These are phyloP conservation scores for Centruroides vittatus DNA, from an alignment of 1,140 invertebrate species.

Conservation along the genomic window DNA sequence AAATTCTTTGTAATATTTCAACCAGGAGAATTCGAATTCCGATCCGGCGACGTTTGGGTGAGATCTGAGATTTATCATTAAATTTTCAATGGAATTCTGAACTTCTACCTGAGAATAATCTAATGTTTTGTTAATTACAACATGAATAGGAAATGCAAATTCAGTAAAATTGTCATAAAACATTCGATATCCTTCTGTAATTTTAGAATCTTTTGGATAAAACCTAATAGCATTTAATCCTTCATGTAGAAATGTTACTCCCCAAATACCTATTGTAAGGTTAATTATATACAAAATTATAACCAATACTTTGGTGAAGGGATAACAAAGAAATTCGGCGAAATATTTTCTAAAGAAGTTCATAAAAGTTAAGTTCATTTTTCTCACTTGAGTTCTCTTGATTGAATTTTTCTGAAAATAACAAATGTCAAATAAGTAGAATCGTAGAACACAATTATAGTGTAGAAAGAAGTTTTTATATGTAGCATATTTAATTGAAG, in stretches of 20 bases:
- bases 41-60: slow-evolving; percentile 50
- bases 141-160: slow-evolving; percentile 77
- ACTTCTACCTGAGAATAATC: slow-evolving; percentile 67
- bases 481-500: too few species aligned
- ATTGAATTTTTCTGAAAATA: too few species aligned
- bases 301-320: slow-evolving; percentile 55
- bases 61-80: slow-evolving; percentile 62
- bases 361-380: slow-evolving; percentile 42
- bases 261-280: slow-evolving; percentile 67
- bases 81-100: slow-evolving; percentile 58
- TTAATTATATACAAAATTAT: slow-evolving; percentile 64
- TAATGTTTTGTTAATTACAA: slow-evolving; percentile 62
- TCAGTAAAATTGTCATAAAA: slow-evolving; percentile 78
- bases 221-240: slow-evolving; percentile 70
- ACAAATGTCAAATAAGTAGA: too few species aligned
- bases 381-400: too few species aligned
- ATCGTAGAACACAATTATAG: too few species aligned
- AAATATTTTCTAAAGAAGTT: slow-evolving; percentile 71
- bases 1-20: slow-evolving; percentile 66
- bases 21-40: slow-evolving; percentile 78
- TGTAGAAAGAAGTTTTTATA: too few species aligned
- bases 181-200: slow-evolving; percentile 69
- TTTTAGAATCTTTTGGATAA: slow-evolving; percentile 73
- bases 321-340: slow-evolving; percentile 55
- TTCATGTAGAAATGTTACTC: slow-evolving; percentile 71